Percentiles rank a stretch among this genome's conserved stretches.
Conservation (phyloP, 2,797 vertebrate genomes). For the Anguilla pacifica region DNA sequence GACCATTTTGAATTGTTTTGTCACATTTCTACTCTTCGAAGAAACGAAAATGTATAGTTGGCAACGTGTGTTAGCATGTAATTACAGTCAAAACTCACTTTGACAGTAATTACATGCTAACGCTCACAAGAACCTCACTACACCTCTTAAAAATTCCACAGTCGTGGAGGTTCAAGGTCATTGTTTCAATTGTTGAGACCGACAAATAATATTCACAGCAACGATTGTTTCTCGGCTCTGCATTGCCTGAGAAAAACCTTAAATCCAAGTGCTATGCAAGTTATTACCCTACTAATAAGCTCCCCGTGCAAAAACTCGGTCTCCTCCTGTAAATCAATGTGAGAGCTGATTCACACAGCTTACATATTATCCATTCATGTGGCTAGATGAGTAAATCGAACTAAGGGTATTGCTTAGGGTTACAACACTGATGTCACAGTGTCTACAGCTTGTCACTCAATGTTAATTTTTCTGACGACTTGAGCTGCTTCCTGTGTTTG, state of each 20-base stretch:
- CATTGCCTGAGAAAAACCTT: neutral
- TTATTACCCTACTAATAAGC: neutral
- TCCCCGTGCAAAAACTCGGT: neutral
- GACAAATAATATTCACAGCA: neutral
- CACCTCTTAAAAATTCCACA: neutral
- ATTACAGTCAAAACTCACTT: neutral
- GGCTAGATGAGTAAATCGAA: neutral
- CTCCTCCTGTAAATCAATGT: neutral
- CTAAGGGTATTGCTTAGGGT: neutral
- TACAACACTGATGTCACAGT: neutral
- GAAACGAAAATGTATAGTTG: neutral
- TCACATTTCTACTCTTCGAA: neutral
- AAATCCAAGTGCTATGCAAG: neutral
- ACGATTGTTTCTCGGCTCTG: neutral
- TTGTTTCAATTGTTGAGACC: neutral
- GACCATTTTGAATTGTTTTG: neutral
- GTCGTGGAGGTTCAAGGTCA: too few species aligned
- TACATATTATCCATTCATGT: neutral
- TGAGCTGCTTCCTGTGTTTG: neutral
- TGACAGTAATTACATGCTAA: neutral
- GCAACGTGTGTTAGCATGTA: neutral
- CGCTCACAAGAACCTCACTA: neutral
- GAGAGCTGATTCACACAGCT: neutral
- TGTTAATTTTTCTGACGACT: neutral
- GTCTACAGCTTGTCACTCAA: neutral